Evolutionary conservation across 2,888 invertebrate genomes (phyloP).

Genomic region (Ommatoiulus sabulosus): DNA sequence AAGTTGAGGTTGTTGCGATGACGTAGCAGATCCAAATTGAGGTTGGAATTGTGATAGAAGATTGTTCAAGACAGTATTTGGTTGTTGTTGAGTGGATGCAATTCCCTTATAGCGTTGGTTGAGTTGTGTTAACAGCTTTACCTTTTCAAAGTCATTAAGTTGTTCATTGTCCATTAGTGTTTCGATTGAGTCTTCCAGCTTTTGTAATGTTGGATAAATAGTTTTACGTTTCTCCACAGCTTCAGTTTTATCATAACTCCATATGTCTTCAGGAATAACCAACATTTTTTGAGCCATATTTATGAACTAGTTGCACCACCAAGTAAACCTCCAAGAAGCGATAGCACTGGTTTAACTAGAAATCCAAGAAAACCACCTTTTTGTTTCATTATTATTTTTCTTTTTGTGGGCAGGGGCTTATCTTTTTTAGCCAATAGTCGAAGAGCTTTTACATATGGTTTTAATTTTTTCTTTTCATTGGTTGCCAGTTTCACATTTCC

Average conservation of each 20-base stretch:
- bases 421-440: neutral
- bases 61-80: neutral
- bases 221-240: neutral
- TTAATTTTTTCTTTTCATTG: neutral
- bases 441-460: neutral
- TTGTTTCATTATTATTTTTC: neutral
- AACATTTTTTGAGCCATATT: neutral
- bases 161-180: neutral
- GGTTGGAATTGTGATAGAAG: neutral
- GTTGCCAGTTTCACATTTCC: neutral
- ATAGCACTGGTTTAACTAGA: neutral
- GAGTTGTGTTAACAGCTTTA: neutral
- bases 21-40: no score
- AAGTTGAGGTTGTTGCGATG: no score
- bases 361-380: conserved; percentile 5
- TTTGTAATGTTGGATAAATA: neutral
- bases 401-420: neutral
- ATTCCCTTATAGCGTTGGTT: neutral
- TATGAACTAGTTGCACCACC: neutral
- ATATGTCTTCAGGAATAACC: neutral
- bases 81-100: neutral
- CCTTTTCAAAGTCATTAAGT: neutral
- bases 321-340: neutral
- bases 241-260: neutral
- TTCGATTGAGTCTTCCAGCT: neutral